Evolutionary conservation across 92 coral and sea anemone species (phyloP), one percentile per base, ranked within the genome.

Genomic region (Scolanthus callimorphus): DNA sequence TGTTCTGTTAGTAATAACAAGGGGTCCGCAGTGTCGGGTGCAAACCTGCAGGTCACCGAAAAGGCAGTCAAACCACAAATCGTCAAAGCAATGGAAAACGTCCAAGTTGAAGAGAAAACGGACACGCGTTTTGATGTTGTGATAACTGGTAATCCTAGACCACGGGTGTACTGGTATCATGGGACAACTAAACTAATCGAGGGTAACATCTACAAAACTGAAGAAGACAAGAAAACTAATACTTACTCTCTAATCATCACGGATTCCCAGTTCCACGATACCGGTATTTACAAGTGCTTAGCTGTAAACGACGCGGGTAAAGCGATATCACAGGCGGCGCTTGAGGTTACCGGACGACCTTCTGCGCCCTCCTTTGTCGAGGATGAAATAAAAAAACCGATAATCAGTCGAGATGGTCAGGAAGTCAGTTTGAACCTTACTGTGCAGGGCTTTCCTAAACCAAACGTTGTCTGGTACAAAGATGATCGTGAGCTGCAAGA

Each of bases 241-340:
- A 21, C 50, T 21, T 85, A 63, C 45, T 74, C 81, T 62, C 68
- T 94, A 28, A 77, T 78, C 47, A 78, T 94, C 24, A 79, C 71
- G 27, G 84, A 94, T 64, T 62, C 84, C 27, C 56, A 58, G 13
- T 55, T 64, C 29, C 89, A 73, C 0, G 96, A 94, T 31, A 56
- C 67, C 20, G 99, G 96, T 28, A 81, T 75, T 17, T 94, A 88
- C 53, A 85, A 90, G 60, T 94, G 99, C 31, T 65, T 94, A 11
- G 99, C 96, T 2, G 30, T 27, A 26, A 94, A 94, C 60, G 74
- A 69, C 22, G 92, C 71, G 29, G 96, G 96, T 0, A 82, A 88
- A 49, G 80, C 80, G n/a, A 72, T 59, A 21, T 73, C 89, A 56
- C 91, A 76, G 60, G 99, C 99, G 6, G 81, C 84, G 22, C 77